Conservation (phyloP, 1,140 invertebrate species). For the Neodiprion pinetum region DNA sequence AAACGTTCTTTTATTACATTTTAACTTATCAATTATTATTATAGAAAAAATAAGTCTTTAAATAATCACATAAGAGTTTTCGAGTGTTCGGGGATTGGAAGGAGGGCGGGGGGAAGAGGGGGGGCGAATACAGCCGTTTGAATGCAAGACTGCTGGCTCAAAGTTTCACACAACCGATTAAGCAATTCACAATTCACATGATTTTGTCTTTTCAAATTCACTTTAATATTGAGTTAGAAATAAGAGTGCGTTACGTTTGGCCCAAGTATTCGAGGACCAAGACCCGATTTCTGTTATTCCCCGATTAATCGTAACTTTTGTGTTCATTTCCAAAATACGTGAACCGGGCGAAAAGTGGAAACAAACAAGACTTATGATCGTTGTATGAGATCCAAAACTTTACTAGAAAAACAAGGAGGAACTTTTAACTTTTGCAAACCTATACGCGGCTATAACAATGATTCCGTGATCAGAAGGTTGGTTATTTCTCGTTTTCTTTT, state of each 20-base stretch:
- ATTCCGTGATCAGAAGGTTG: constrained; percentile 11
- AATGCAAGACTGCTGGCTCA: background rate
- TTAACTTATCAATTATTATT: constrained; percentile 30
- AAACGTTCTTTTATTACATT: constrained; percentile 41
- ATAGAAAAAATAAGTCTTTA: constrained; percentile 63
- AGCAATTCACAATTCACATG: background rate
- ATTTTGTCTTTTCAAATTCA: background rate
- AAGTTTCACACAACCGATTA: background rate
- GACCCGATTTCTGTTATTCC: background rate
- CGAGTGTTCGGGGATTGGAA: constrained; percentile 41
- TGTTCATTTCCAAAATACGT: background rate
- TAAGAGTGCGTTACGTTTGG: background rate
- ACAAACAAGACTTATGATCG: background rate
- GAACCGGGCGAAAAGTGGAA: background rate
- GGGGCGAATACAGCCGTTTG: background rate
- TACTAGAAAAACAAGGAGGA: background rate
- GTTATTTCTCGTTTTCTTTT: constrained; percentile 33
- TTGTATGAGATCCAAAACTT: background rate
- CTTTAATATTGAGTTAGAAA: background rate
- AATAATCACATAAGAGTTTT: constrained; percentile 60
- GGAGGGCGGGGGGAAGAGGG: constrained; percentile 11
- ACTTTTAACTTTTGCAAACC: background rate
- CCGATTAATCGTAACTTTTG: background rate
- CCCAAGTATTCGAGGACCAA: background rate
- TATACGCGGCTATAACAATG: background rate